phyloP scores from a whole-genome alignment of 2,113 vertebrate species.

The Psittacula cyanocephala region DNA sequence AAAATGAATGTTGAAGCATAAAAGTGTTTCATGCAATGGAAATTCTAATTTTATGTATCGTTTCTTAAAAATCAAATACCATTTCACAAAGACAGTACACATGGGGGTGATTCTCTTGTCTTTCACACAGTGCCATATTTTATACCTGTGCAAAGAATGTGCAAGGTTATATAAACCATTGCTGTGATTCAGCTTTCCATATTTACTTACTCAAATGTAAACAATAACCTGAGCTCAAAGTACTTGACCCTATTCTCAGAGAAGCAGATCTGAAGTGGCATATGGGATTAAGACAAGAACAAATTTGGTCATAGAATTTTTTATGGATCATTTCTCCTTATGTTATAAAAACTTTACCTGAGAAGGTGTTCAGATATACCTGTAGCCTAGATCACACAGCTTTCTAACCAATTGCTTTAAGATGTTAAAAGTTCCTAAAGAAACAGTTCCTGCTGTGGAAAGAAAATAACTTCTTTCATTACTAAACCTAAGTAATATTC shows the following conservation, averaged over 20 bases:
- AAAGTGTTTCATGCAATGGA: neutral
- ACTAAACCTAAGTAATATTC: conserved; percentile 44
- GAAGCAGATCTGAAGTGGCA: conserved; percentile 21
- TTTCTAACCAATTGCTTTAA: conserved; percentile 37
- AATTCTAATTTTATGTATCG: neutral
- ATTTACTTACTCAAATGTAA: conserved; percentile 47
- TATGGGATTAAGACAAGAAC: conserved; percentile 34
- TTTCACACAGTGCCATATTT: neutral
- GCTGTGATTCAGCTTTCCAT: neutral
- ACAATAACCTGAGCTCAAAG: neutral
- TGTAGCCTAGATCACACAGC: neutral
- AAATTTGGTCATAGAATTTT: conserved; percentile 22
- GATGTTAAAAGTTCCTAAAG: conserved; percentile 29
- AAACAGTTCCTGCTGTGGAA: conserved; percentile 13
- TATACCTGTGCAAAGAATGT: neutral
- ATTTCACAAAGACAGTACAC: neutral
- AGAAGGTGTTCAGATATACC: neutral
- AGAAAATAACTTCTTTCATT: conserved; percentile 34
- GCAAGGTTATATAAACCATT: neutral
- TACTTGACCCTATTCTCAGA: conserved; percentile 19
- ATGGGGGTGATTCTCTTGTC: neutral
- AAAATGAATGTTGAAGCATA: neutral
- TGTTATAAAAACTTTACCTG: conserved; percentile 4
- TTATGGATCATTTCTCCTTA: neutral
- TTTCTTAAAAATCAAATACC: neutral